A percentile compares a stretch with the other conserved stretches of the same genome.
Evolutionary conservation across 2,113 vertebrate genomes (phyloP).

Genomic region (Zapornia atra): DNA sequence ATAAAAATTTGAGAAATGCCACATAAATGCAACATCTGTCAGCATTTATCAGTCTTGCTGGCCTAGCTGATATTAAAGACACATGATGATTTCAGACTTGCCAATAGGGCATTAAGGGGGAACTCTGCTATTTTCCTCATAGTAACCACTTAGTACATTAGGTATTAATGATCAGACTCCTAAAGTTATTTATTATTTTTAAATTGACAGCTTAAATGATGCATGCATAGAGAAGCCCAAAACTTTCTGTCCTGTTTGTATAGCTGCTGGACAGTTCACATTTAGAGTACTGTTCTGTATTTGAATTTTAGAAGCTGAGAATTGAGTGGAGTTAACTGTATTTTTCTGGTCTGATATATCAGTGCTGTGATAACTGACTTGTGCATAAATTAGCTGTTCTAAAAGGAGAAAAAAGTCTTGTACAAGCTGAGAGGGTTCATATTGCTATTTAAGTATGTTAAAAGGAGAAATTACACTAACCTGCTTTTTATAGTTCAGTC

Average conservation of each 20-base stretch:
- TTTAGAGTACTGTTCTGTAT: neutral
- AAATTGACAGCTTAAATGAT: neutral
- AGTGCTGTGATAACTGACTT: neutral
- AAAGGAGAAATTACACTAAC: conserved; percentile 15
- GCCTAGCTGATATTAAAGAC: neutral
- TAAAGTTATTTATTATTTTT: neutral
- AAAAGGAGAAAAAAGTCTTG: neutral
- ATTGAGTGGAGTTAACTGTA: neutral
- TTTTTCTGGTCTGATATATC: neutral
- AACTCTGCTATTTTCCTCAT: neutral
- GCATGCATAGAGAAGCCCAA: neutral
- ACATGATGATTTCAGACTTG: neutral
- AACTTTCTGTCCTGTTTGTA: neutral
- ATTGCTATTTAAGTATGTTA: neutral
- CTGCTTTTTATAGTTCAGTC: conserved; percentile 53
- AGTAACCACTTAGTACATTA: neutral
- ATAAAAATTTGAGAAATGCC: neutral
- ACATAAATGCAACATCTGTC: neutral
- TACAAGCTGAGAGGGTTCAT: neutral
- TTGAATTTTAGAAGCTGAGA: neutral
- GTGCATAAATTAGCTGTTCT: conserved; percentile 27
- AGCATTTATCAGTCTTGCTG: neutral
- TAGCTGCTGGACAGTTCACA: neutral
- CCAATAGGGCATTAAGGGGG: neutral
- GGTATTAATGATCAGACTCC: neutral